phyloP scores from a whole-genome alignment of 2,797 vertebrate species.

The Gadopsis marmoratus region DNA sequence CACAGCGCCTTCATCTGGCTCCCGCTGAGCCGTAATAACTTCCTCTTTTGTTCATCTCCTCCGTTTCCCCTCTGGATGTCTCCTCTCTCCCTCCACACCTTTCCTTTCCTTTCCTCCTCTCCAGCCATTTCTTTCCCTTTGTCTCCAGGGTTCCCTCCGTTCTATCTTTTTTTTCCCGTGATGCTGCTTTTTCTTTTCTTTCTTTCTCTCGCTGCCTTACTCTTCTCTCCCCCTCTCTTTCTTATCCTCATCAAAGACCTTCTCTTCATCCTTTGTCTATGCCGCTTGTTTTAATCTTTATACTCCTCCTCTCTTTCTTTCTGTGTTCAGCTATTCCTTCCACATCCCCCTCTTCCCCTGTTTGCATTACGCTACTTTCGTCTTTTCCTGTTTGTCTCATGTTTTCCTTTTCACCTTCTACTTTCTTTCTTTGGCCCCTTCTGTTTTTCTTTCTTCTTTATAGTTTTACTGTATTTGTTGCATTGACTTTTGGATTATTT shows the following conservation, averaged over 20 bases:
- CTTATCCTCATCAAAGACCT: not conserved
- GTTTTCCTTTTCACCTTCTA: not conserved
- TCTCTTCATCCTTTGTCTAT: not conserved
- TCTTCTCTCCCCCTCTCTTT: not conserved
- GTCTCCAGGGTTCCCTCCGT: not conserved
- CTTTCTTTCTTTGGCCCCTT: too few species aligned
- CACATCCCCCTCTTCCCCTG: not conserved
- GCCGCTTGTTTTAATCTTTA: not conserved
- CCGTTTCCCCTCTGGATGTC: conserved; percentile 23
- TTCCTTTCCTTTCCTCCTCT: conserved; percentile 13
- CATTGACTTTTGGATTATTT: not conserved
- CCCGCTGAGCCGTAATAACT: conserved; percentile 65
- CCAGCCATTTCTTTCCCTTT: not conserved
- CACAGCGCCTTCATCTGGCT: conserved; percentile 60
- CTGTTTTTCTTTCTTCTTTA: not conserved
- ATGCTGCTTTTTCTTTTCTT: not conserved
- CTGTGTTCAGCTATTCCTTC: not conserved
- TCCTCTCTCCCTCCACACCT: conserved; percentile 32
- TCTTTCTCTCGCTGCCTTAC: not conserved
- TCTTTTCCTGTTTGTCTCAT: not conserved
- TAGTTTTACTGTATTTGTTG: not conserved
- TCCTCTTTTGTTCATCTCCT: conserved; percentile 57
- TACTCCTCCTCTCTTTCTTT: not conserved
- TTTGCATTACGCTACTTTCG: not conserved
- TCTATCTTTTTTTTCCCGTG: not conserved